Evolutionary conservation across 2,888 invertebrate genomes (phyloP), one percentile per base, ranked within the genome.

Genomic region (Aspidiotus destructor): DNA sequence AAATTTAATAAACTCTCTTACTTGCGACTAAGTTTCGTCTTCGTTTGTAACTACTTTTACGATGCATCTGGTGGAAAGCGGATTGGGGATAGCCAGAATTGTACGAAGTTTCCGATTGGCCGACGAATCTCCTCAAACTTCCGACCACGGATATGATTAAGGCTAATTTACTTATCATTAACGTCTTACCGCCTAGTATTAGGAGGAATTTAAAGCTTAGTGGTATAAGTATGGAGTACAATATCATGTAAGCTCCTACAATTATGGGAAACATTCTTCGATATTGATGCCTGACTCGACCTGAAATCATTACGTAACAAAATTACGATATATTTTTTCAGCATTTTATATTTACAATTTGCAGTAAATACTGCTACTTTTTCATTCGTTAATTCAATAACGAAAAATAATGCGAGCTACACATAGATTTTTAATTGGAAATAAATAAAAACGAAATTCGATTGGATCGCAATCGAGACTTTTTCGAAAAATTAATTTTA

Each of bases 251-350:
- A 57, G 68, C 70, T 53, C 71, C 60, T 58, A 71, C 71, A n/a
- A 71, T 62, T 42, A 71, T 68, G 48, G 71, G 71, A 17, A 71
- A 71, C 69, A 71, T 70, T 48, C 58, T 70, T 15, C 71, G 70
- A 57, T 70, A 71, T 53, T 60, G 58, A 41, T 70, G 71, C 9
- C 68, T 57, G 8, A 68, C 60, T 65, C 71, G 71, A 41, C 71
- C 71, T 71, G 64, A 68, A 68, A 68, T 68, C 68, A 68, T 68
- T 61, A 65, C 65, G 65, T 17, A 65, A 65, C 13, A 65, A n/a
- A 65, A 65, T 65, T 57, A 65, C 55, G 40, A 55, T n/a, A 11
- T 13, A 48, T 48, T 48, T 3, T 28, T 28, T 28, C 28, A 28
- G 28, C 28, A 28, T 28, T 28, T 28, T 28, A 28, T 28, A 28